Percentiles rank a stretch among this genome's conserved stretches.
These are phyloP conservation scores for Ammospiza caudacuta DNA, from an alignment of 2,113 vertebrate species.

Conservation along the genomic window DNA sequence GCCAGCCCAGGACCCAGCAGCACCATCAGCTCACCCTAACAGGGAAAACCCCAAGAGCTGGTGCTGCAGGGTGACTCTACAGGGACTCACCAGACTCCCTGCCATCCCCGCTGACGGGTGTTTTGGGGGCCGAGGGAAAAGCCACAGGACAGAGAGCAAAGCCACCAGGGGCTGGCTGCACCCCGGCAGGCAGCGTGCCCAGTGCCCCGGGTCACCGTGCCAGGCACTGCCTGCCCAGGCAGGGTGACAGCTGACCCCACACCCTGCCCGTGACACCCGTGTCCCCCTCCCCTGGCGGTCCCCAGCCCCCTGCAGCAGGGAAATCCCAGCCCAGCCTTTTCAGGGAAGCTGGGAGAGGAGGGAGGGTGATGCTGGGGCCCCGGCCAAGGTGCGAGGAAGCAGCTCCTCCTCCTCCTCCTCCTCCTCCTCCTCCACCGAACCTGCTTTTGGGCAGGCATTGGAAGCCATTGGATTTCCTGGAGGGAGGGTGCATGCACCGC, in stretches of 20 bases:
- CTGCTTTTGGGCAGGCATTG: constrained; percentile 3
- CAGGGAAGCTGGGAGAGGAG: background rate
- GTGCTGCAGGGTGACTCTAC: fast-evolving
- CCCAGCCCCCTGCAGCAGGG: background rate
- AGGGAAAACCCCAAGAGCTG: background rate
- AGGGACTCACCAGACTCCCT: background rate
- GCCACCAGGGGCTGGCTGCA: background rate
- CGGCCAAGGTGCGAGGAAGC: background rate
- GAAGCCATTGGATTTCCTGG: constrained; percentile 49
- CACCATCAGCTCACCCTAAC: background rate
- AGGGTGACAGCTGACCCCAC: background rate
- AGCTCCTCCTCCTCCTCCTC: background rate
- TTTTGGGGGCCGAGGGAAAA: background rate
- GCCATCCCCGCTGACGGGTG: background rate
- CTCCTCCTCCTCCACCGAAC: background rate
- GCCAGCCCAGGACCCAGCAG: background rate
- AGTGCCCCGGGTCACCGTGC: background rate
- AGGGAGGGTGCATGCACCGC: constrained; percentile 53
- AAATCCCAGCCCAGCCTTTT: constrained; percentile 8
- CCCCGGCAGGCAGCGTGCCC: background rate
- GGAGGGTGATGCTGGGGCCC: background rate
- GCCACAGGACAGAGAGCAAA: background rate
- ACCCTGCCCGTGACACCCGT: background rate
- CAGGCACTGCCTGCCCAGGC: background rate
- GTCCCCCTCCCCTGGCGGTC: background rate